Percentiles rank a stretch among this genome's conserved stretches.
phyloP scores from a whole-genome alignment of 1,140 invertebrate species.

The Cryptotermes secundus region DNA sequence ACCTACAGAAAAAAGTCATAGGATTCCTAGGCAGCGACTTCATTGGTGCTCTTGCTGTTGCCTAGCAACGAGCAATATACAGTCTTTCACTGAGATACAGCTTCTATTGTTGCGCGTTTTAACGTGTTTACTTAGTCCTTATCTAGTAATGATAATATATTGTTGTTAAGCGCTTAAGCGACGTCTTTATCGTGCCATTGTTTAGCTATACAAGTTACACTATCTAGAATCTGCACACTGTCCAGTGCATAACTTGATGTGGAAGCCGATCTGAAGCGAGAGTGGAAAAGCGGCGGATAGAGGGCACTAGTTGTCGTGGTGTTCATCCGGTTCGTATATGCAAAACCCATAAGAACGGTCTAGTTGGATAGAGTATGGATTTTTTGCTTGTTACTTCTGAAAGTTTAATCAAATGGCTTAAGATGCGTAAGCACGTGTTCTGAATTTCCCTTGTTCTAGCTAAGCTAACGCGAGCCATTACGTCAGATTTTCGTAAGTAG shows the following conservation, averaged over 20 bases:
- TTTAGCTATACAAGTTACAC: no score
- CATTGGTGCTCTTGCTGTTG: no score
- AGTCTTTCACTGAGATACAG: no score
- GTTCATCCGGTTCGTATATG: background rate
- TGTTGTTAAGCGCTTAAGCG: no score
- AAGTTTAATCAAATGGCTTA: constrained; percentile 6
- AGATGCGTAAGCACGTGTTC: background rate
- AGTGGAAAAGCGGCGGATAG: background rate
- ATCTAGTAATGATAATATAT: no score
- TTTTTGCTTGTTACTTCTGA: background rate
- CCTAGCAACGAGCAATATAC: no score
- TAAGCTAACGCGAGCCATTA: background rate
- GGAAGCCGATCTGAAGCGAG: background rate
- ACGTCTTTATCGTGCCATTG: no score
- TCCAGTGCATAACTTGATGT: background rate
- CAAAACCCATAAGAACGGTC: background rate
- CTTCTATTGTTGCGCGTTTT: no score
- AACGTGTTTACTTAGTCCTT: no score
- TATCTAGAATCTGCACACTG: background rate
- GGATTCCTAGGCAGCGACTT: no score
- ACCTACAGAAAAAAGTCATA: no score
- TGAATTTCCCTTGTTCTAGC: background rate
- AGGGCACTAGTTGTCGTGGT: background rate
- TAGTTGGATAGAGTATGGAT: background rate
- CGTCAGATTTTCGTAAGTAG: background rate